phyloP scores from a whole-genome alignment of 2,797 vertebrate species.

The Phalanger gymnotis region DNA sequence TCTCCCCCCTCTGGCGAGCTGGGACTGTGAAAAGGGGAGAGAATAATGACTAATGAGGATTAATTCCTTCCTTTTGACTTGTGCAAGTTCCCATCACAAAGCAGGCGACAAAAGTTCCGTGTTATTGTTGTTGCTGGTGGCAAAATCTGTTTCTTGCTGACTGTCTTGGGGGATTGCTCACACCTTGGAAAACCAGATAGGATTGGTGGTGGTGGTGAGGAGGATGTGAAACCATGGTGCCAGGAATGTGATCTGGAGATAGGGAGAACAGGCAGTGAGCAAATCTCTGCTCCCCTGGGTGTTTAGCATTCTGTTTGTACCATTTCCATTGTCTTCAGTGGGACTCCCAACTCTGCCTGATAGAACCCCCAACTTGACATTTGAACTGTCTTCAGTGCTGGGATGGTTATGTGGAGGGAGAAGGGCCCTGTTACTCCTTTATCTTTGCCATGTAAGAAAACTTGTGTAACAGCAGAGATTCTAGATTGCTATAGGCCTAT shows the following conservation, averaged over 20 bases:
- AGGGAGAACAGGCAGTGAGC: neutral
- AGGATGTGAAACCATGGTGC: neutral
- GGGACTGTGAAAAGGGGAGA: neutral
- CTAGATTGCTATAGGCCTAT: neutral
- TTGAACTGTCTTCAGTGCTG: neutral
- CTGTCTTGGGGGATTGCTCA: conserved; percentile 2
- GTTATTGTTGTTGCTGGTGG: conserved; percentile 3
- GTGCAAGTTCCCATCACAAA: conserved; percentile 24
- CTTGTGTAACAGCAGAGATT: neutral
- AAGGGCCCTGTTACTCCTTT: neutral
- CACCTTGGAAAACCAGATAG: neutral
- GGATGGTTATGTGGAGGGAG: neutral
- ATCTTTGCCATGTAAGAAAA: neutral
- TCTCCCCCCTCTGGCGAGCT: conserved; percentile 4
- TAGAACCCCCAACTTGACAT: accelerated
- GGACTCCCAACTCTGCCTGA: accelerated
- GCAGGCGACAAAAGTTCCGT: conserved; percentile 19
- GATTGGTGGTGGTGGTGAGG: neutral
- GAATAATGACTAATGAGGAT: conserved; percentile 48
- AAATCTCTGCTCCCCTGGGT: neutral
- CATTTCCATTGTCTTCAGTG: accelerated
- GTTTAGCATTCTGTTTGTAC: neutral
- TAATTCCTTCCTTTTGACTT: conserved; percentile 52
- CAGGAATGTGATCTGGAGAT: neutral
- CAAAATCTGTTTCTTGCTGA: conserved; percentile 16